Conservation (phyloP, 2,888 invertebrate species). For the Leptogaster cylindrica region DNA sequence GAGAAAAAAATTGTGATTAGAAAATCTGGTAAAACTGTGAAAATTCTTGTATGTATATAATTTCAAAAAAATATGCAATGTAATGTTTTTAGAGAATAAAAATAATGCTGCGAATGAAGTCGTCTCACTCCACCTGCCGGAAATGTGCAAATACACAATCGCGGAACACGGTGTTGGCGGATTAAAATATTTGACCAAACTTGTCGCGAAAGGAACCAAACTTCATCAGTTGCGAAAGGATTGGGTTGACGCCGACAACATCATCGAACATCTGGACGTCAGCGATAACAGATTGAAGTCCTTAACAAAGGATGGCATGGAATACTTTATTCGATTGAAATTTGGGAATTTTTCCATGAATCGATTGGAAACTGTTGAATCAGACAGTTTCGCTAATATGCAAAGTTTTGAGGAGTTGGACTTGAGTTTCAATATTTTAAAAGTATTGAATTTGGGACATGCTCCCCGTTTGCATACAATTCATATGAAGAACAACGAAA, state of each 20-base stretch:
- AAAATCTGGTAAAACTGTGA: too few relatives aligned
- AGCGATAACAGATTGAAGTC: constrained; percentile 54
- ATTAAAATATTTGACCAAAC: too few relatives aligned
- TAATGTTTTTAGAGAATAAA: constrained; percentile 46
- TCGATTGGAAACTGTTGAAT: constrained; percentile 49
- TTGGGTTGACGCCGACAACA: too few relatives aligned
- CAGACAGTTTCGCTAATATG: constrained; percentile 50
- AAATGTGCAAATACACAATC: too few relatives aligned
- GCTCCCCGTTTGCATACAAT: constrained; percentile 51
- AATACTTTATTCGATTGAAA: constrained; percentile 51
- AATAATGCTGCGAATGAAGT: constrained; percentile 46
- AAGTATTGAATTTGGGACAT: constrained; percentile 50
- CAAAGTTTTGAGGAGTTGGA: constrained; percentile 52
- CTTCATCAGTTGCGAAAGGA: constrained; percentile 50
- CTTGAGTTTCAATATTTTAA: constrained; percentile 54
- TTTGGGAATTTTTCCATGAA: constrained; percentile 56
- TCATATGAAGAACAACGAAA: constrained; percentile 53
- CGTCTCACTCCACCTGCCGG: constrained; percentile 50
- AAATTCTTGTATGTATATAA: too few relatives aligned
- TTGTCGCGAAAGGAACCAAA: too few relatives aligned
- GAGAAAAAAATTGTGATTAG: too few relatives aligned
- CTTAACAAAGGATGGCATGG: constrained; percentile 50
- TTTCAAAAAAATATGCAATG: too few relatives aligned
- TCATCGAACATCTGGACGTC: constrained; percentile 54
- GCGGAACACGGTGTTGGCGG: too few relatives aligned